phyloP scores from a whole-genome alignment of 1,140 invertebrate genomes.

The Pseudomyrmex gracilis region DNA sequence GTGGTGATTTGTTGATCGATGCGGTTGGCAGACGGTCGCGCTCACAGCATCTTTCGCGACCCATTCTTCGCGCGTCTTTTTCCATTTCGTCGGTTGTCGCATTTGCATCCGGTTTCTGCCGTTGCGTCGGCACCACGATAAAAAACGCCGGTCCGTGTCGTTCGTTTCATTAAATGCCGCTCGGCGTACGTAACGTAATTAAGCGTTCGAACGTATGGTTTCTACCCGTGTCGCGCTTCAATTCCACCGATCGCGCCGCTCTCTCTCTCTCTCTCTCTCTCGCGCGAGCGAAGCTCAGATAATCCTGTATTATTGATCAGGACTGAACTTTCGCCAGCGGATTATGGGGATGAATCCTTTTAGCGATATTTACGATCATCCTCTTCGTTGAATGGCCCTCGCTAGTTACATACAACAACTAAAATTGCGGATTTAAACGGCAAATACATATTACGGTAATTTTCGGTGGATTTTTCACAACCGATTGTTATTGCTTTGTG shows the following conservation, averaged over 20 bases:
- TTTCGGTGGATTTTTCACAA: neutral
- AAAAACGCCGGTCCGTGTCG: neutral
- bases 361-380: conserved; percentile 39
- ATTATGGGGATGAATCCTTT: conserved; percentile 48
- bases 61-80: neutral
- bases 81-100: too few relatives aligned
- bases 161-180: conserved; percentile 17
- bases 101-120: neutral
- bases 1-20: conserved; percentile 39
- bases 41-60: neutral
- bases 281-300: conserved; percentile 14
- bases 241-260: neutral
- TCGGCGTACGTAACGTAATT: conserved; percentile 27
- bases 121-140: neutral
- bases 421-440: conserved; percentile 15
- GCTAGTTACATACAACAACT: neutral
- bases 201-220: conserved; percentile 35
- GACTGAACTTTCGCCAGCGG: conserved; percentile 45
- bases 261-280: neutral
- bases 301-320: conserved; percentile 57
- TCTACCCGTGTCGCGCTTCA: neutral
- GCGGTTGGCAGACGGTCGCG: neutral
- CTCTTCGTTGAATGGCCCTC: neutral
- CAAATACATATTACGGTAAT: neutral
- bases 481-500: too few relatives aligned